Evolutionary conservation across 2,888 invertebrate genomes (phyloP), one percentile per base, ranked within the genome.

Genomic region (Masnerella sp.): DNA sequence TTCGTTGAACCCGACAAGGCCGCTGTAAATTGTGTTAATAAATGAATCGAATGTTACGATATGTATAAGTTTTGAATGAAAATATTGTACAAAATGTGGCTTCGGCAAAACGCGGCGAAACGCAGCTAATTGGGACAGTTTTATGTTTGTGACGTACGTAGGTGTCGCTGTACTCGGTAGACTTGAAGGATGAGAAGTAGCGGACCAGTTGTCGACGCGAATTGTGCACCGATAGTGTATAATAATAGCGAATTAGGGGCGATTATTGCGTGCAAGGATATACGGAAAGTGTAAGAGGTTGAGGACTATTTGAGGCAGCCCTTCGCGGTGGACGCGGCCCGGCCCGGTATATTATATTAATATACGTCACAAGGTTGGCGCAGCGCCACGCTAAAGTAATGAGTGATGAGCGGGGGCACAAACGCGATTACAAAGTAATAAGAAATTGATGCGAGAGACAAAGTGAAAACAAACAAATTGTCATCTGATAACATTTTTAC

Each of bases 321-420:
- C 80, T 77, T 80, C 51, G 58, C 81, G 78, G 82, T 86, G 85
- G 84, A 83, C 70, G 78, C 82, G 83, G 80, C 84, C 78, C 83
- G 81, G 76, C 81, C 81, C 80, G 83, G 85, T 87, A 87, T 87
- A 87, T 87, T 87, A 87, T 85, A 86, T 86, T 86, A 86, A 86
- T 86, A 83, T 86, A 85, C 86, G 80, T 80, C 43, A 83, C 81
- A 82, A 81, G 81, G 82, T 81, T 84, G 84, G 79, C 83, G 83
- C 83, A 81, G 83, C 78, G 81, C 83, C 84, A 84, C 83, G 85
- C 83, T 85, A 85, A 85, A 86, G 34, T 85, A 82, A 83, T 80
- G 81, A 81, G 78, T n/a, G 59, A 80, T 78, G 32, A 17, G 36
- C 43, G 54, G 34, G 43, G 47, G 61, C n/a, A 28, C 40, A 34